Base-by-base conservation (phyloP, 2,888 invertebrate genomes). In the Hoplodrina blanda region DNA sequence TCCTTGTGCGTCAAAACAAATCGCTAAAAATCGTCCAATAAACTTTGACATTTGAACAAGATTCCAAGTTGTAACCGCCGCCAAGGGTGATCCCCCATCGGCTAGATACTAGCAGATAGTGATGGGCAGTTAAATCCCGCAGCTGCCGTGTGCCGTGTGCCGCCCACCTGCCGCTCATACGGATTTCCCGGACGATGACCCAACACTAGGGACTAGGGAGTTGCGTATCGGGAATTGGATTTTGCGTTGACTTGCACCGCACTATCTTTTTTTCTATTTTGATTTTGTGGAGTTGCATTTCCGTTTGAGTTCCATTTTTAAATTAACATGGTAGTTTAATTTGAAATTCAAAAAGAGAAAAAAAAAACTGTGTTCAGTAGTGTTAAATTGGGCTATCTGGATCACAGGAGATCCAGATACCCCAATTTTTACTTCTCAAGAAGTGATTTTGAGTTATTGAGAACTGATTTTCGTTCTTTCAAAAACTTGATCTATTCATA, bases 171-270 rank as follows among this genome's bases (percentile, higher is more conserved):
- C 62, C 61, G 62, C 65, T 76, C 82, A 84, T 85, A 85, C 89
- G 92, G 91, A 92, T 91, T 92, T 83, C 85, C 85, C 85, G 92
- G 88, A 33, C 91, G 80, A 84, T 89, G 89, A 91, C 90, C 90
- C 80, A 81, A 53, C 69, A 63, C 60, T 73, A 73, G 53, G 57
- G 62, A 46, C 67, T 73, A 80, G 66, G 65, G 76, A 76, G 37
- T 59, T 30, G 44, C 19, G 55, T 66, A 78, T 78, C 37, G 55
- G 59, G 62, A 55, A 67, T 59, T 71, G 41, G 71, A 55, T 56
- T 73, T 62, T 62, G 25, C 11, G 30, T 52, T 33, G 33, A 15
- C n/a, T 56, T 19, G 19, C 3, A 5, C 13, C 17, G n/a, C n/a
- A 33, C n/a, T 33, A 20, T 53, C 25, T 0, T 20, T 49, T 49